Evolutionary conservation across 2,888 invertebrate genomes (phyloP), one percentile per base, ranked within the genome.

Genomic region (Ferrisia virgata): DNA sequence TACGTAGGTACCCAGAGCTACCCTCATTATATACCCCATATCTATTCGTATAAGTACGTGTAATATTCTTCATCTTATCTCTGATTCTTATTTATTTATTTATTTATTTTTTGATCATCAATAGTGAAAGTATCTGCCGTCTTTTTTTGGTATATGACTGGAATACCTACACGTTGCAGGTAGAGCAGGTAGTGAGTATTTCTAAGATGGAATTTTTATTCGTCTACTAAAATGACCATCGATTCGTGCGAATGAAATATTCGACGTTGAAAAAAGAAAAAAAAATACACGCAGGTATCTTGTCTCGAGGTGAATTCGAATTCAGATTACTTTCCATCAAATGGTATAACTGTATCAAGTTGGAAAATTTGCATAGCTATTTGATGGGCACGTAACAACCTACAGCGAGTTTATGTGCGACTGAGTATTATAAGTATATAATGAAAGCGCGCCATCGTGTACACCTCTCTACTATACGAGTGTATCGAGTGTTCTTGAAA

Each of bases 321-420:
- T 31, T 64, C 53, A 53, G 64, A 64, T 28, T 64, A 64, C 64
- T 64, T 64, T 64, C 64, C 64, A 64, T 64, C 64, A 64, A 64
- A 64, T 64, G n/a, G n/a, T n/a, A 28, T 64, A 64, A 64, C 64
- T 64, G 64, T 64, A 64, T 64, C 64, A 64, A 64, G 64, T 31
- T 64, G 64, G 64, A 64, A 64, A 64, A 64, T 64, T 64, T 64
- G 64, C 64, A 64, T 64, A 64, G 64, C 64, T 64, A 64, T 64
- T 64, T 64, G 64, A 64, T 64, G 64, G 64, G 64, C 64, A 64
- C 64, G 64, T 64, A 64, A 64, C 64, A 28, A 28, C 28, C 13
- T 64, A 53, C 8, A 53, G 53, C 53, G 1, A 53, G 53, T 18
- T 22, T 53, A 53, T 53, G 53, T 53, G 53, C n/a, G 47, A 47